Base-by-base conservation (phyloP, 1,140 invertebrate species). In the Musca domestica region DNA sequence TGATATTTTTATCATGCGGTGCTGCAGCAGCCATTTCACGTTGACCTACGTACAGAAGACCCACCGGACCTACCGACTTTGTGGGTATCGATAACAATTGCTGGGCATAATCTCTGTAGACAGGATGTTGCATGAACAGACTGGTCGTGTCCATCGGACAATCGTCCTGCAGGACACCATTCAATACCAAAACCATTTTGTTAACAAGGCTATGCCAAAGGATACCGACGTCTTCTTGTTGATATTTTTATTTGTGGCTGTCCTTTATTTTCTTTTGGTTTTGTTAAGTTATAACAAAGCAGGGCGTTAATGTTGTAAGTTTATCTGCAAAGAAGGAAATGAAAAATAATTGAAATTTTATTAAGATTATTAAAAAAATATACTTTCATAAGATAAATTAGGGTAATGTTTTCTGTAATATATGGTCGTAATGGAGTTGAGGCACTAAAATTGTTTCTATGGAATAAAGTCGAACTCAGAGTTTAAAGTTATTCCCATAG, bases 1-100 rank as follows among this genome's bases (percentile, higher is more conserved):
- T 92, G 48, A 95, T 90, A 80, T 94, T 93, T 86, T 95, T 96
- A 84, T 98, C 95, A 77, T 95, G 91, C 22, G 94, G 94, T 51
- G 91, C 86, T 4, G 93, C 95, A 14, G 92, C 92, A 10, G 94
- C 95, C 83, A 94, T 88, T 84, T 98, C 95, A 76, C 95, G 85
- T 80, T 97, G 95, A 52, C 87, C 88, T 2, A 98, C 90, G 82
- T 96, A 98, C 25, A 98, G 86, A 14, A 96, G 85, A 2, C 93
- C 93, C 25, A 91, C 87, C 0, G 94, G 90, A 3, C 92, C 91
- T 41, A 96, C 78, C 1, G 80, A 77, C 71, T 82, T 82, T 69
- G 80, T 74, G 14, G 90, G 89, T 67, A 92, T 89, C 52, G 87
- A 87, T 70, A 92, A 85, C 68, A 95, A 82, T 80, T 93, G 91